These are phyloP conservation scores for Athalia circularis DNA, from an alignment of 2,888 invertebrate genomes.

Conservation along the genomic window DNA sequence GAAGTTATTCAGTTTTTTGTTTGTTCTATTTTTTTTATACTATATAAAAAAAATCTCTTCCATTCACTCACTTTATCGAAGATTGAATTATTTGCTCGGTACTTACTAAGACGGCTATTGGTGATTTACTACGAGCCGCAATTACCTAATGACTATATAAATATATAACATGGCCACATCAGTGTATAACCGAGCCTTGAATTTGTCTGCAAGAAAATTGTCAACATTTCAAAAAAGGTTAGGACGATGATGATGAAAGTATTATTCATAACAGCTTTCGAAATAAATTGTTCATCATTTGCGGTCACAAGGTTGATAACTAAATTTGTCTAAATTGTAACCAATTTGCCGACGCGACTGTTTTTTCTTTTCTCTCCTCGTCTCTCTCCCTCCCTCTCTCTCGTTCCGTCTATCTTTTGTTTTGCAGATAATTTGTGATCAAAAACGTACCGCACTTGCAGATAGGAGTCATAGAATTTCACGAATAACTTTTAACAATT, in stretches of 20 bases:
- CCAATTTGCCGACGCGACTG: too few relatives aligned
- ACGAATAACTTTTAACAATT: too few relatives aligned
- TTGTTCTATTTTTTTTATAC: not conserved
- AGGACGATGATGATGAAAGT: not conserved
- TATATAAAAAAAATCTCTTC: not conserved
- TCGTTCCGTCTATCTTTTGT: too few relatives aligned
- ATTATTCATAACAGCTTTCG: too few relatives aligned
- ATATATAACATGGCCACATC: not conserved
- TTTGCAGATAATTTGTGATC: too few relatives aligned
- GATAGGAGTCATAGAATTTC: too few relatives aligned
- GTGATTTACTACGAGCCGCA: slow-evolving; percentile 29
- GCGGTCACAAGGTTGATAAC: too few relatives aligned
- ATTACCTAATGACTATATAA: slow-evolving; percentile 30
- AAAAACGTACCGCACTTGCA: too few relatives aligned
- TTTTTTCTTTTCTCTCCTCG: too few relatives aligned
- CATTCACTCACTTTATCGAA: slow-evolving; percentile 1
- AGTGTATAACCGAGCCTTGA: not conserved
- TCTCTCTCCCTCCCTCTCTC: too few relatives aligned
- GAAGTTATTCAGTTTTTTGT: not conserved
- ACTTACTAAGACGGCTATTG: slow-evolving; percentile 7
- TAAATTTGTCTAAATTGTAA: too few relatives aligned
- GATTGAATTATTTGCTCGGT: slow-evolving; percentile 23
- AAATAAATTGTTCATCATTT: too few relatives aligned
- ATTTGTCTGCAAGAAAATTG: not conserved
- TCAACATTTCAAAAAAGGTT: not conserved